Base-by-base conservation (phyloP, 2,113 vertebrate genomes). In the Platanista minor region DNA sequence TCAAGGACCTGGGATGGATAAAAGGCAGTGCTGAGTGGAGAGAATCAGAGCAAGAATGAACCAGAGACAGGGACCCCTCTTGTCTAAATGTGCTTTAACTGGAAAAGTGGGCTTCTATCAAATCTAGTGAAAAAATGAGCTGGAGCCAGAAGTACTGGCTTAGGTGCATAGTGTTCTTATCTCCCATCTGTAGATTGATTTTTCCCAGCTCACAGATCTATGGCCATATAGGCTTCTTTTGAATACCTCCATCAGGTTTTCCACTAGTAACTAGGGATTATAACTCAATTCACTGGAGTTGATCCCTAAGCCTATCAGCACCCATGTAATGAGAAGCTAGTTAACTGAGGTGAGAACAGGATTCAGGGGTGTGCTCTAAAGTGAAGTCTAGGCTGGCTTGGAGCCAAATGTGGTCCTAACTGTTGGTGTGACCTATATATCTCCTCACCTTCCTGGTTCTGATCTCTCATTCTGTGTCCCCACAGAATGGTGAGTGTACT, bases 1-100 rank as follows among this genome's bases (percentile, higher is more conserved):
- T 96, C 95, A 39, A 98, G 27, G 23, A 98, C 98, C 98, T 98
- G 88, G 62, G 39, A 61, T 66, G 27, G 86, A 91, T 94, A 97
- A 94, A 95, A 93, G 54, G 62, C 64, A 95, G 20, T 49, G 49
- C 72, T 95, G 39, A 89, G 7, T 83, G 33, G 41, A 77, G 18
- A 95, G 75, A 87, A 77, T 11, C 59, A 96, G 49, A 95, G 41
- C 17, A 81, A 96, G 46, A 92, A 62, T 80, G 18, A 87, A 54
- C 43, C 14, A 94, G 78, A 92, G 89, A 43, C 27, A 80, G 33
- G 75, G 39, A 87, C 11, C 17, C 13, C 31, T 84, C 39, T 87
- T 77, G 20, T 64, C 33, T 91, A 78, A 69, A 77, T 87, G 33
- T 82, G 13, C 77, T 95, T 11, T 74, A 72, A 72, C 23, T 89